Base-by-base conservation (phyloP, 2,113 vertebrate genomes). In the Bungarus multicinctus region DNA sequence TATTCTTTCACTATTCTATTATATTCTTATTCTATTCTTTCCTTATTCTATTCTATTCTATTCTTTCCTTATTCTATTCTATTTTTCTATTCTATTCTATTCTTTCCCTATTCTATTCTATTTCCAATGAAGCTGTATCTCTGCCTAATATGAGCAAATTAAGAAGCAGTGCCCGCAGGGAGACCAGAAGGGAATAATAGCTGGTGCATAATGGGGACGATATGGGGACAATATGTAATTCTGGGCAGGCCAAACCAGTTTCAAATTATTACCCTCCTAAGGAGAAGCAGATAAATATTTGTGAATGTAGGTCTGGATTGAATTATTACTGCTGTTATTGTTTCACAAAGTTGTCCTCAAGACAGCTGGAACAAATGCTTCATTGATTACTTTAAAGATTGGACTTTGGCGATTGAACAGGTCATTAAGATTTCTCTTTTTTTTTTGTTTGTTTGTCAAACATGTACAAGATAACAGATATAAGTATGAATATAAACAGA, bases 261-360 rank as follows among this genome's bases (percentile, higher is more conserved):
- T 69, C 53, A 92, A 3, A 69, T 85, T 85, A 43, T 85, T 89
- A 16, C 89, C 88, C 64, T 58, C 4, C 53, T 18, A 92, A 53
- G 64, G 34, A 85, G 87, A 81, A 81, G 6, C 88, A 89, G 52
- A 92, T 89, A 92, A 89, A 92, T 92, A 92, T 89, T 92, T 92
- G 58, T 45, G 54, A 57, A 53, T 89, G 64, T 20, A 30, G 22
- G 87, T 58, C 87, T 92, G 92, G 55, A 8, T 43, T 85, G 88
- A 69, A 92, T 92, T 89, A 92, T 74, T 74, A 53, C 53, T 34
- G 20, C 64, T 57, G 4, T 89, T 89, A 47, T 92, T 89, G 39
- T 89, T 89, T 89, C 60, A 47, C 47, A 89, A 92, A 92, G 39
- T 81, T 89, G 52, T 89, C 11, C 52, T 47, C 87, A 74, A 58